A percentile compares a stretch with the other conserved stretches of the same genome.
Conservation (phyloP, 2,888 invertebrate genomes). For the Theristus sp. region DNA sequence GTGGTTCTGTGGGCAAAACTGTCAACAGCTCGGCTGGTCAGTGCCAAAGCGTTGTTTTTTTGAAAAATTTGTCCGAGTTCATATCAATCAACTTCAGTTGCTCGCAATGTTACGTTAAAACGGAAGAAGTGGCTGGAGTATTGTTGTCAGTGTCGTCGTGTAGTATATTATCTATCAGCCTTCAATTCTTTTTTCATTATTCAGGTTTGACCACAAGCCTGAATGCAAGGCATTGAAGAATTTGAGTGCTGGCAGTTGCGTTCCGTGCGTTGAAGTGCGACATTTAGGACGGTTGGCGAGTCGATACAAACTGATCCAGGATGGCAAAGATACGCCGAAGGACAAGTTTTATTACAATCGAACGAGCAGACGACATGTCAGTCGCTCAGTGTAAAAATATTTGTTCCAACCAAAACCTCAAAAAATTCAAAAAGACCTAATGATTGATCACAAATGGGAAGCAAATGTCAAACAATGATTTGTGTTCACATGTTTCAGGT, state of each 20-base stretch:
- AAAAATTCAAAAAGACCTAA: background rate
- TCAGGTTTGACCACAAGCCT: constrained; percentile 22
- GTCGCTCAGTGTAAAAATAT: too few species aligned
- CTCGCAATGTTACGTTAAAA: too few species aligned
- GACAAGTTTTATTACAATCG: background rate
- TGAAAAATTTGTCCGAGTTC: too few species aligned
- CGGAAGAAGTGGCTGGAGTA: too few species aligned
- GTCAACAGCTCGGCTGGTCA: constrained; percentile 19
- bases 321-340: constrained; percentile 14
- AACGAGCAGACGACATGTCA: background rate
- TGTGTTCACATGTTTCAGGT: constrained; percentile 22
- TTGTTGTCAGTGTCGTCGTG: too few species aligned
- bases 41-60: too few species aligned
- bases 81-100: too few species aligned
- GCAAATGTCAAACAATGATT: constrained; percentile 10
- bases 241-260: too few species aligned
- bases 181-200: too few species aligned
- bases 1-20: constrained; percentile 18
- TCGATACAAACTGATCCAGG: constrained; percentile 18
- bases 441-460: background rate
- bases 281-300: constrained; percentile 22
- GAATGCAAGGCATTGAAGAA: constrained; percentile 21
- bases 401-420: too few species aligned
- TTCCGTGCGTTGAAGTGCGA: constrained; percentile 22
- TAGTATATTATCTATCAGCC: too few species aligned